phyloP scores from a whole-genome alignment of 2,888 invertebrate species.

The Mythimna impura region DNA sequence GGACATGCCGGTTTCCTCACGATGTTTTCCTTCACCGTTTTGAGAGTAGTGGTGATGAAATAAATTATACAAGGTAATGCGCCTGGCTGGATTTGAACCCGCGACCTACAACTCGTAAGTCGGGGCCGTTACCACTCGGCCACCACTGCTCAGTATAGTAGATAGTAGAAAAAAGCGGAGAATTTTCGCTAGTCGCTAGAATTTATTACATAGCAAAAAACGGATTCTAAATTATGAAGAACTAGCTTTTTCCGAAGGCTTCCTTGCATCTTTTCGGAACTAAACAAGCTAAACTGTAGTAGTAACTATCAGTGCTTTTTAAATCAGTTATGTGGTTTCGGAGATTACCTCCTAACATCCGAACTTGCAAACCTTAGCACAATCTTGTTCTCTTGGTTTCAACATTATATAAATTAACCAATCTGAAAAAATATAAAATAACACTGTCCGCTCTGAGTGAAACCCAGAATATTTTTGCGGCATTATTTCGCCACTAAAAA shows the following conservation, averaged over 20 bases:
- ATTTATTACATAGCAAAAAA: no score
- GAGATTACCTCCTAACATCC: not conserved
- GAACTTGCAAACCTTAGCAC: not conserved
- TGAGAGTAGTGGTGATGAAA: no score
- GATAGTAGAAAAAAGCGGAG: not conserved
- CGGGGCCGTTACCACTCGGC: no score
- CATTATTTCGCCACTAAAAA: not conserved
- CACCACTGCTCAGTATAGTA: no score
- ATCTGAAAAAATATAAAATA: not conserved
- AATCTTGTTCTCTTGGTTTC: not conserved
- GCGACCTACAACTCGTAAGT: no score
- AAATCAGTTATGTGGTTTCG: not conserved
- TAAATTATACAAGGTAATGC: no score
- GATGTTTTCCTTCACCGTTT: no score
- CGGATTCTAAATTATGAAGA: no score
- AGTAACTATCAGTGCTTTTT: no score
- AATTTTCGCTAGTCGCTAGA: not conserved
- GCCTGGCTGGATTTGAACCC: no score
- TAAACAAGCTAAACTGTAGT: not conserved
- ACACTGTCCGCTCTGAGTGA: not conserved
- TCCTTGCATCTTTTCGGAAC: not conserved
- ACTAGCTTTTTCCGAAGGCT: not conserved
- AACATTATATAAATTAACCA: not conserved
- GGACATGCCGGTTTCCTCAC: no score
- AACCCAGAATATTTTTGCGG: not conserved